Evolutionary conservation across 2,797 vertebrate genomes (phyloP).

Genomic region (Myiothlypis chrysogaster): DNA sequence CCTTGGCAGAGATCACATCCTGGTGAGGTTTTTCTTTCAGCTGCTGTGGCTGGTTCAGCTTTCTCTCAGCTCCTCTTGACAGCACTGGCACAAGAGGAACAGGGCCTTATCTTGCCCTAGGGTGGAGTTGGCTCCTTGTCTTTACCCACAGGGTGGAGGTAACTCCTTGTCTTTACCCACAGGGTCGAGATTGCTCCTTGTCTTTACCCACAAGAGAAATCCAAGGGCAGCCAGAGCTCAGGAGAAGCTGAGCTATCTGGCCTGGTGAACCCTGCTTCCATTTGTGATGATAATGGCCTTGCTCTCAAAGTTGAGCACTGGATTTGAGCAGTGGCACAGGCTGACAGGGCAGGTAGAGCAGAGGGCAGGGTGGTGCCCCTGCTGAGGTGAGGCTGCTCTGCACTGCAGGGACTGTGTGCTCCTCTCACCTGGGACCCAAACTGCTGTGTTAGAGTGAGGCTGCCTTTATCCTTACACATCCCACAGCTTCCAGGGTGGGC

Average conservation of each 20-base stretch:
- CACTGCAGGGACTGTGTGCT: accelerated
- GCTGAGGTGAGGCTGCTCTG: neutral
- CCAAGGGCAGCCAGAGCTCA: neutral
- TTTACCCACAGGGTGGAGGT: neutral
- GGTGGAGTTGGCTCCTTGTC: neutral
- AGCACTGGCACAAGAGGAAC: neutral
- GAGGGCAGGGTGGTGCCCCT: neutral
- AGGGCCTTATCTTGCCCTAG: neutral
- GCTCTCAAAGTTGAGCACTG: neutral
- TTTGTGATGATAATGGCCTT: neutral
- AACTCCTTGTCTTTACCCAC: neutral
- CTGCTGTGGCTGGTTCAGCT: neutral
- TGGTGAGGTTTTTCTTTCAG: neutral
- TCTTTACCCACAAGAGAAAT: neutral
- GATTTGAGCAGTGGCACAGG: neutral
- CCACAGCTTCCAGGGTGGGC: neutral
- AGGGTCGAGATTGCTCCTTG: neutral
- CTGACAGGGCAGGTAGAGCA: neutral
- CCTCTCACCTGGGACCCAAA: neutral
- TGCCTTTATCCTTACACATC: neutral
- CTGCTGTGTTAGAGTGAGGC: accelerated
- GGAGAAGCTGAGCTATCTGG: neutral
- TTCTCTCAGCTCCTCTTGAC: neutral
- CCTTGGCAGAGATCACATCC: neutral
- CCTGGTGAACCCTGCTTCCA: neutral